Conservation (phyloP, 2,888 invertebrate genomes). For the Panzeria rudis region DNA sequence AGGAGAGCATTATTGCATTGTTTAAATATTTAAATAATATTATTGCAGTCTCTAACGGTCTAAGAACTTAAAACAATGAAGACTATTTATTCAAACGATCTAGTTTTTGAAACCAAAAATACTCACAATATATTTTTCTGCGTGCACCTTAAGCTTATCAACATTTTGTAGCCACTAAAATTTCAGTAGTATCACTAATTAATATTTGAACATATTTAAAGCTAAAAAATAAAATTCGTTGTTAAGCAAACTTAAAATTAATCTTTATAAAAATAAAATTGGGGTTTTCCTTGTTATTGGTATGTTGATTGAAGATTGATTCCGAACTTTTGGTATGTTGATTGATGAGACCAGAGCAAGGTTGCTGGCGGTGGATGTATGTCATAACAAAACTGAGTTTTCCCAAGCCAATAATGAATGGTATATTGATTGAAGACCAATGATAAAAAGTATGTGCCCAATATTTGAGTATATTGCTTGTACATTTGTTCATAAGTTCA, state of each 20-base stretch:
- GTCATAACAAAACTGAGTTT: no score
- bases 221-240: constrained; percentile 10
- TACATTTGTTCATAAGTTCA: not conserved
- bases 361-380: not conserved
- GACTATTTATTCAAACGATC: no score
- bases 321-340: constrained; percentile 60
- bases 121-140: not conserved
- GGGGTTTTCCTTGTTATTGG: constrained; percentile 8
- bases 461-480: constrained; percentile 62
- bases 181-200: constrained; percentile 1
- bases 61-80: no score
- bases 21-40: no score
- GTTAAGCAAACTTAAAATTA: constrained; percentile 29
- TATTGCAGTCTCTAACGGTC: no score
- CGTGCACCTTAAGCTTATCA: not conserved
- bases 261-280: not conserved
- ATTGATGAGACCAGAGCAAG: constrained; percentile 49
- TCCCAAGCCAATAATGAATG: not conserved
- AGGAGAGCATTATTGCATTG: no score
- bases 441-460: not conserved
- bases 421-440: constrained; percentile 76
- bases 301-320: constrained; percentile 68
- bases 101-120: no score
- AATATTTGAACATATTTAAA: constrained; percentile 16
- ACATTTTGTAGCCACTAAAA: not conserved